These are phyloP conservation scores for Babyrousa celebensis DNA, from an alignment of 2,797 vertebrate species.

Conservation along the genomic window DNA sequence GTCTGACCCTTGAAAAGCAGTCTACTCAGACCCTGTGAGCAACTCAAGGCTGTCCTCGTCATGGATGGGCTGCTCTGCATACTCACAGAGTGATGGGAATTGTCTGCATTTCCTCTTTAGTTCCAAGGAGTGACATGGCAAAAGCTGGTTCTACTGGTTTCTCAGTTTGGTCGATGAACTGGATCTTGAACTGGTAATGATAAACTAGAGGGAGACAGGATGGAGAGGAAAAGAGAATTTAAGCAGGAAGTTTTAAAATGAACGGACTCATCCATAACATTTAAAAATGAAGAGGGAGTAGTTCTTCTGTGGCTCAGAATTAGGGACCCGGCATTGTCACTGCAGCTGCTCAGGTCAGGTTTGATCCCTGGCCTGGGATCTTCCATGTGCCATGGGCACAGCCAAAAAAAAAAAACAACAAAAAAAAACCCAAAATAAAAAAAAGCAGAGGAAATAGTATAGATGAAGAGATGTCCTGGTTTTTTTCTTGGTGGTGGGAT, in stretches of 20 bases:
- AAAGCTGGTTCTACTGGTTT: slow-evolving; percentile 92
- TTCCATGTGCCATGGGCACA: too few species aligned
- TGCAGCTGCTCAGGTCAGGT: too few species aligned
- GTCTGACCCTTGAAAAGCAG: neutral
- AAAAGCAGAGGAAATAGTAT: neutral
- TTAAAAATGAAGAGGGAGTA: slow-evolving; percentile 40
- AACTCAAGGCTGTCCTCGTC: neutral
- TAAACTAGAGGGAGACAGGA: slow-evolving; percentile 91
- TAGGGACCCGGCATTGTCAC: too few species aligned
- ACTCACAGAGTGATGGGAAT: slow-evolving; percentile 95
- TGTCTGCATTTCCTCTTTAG: slow-evolving; percentile 93
- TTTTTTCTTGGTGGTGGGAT: neutral
- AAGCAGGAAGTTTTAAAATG: neutral
- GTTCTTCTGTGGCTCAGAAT: too few species aligned
- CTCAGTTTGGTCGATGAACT: slow-evolving; percentile 93
- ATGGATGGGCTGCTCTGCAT: rapidly evolving
- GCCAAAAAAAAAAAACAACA: too few species aligned
- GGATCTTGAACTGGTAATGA: slow-evolving; percentile 97
- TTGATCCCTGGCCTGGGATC: too few species aligned
- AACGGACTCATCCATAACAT: slow-evolving; percentile 8
- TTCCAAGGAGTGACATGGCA: slow-evolving; percentile 94
- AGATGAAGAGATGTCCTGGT: neutral
- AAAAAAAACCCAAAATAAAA: too few species aligned
- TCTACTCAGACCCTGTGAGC: neutral
- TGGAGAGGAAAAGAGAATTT: neutral